These are phyloP conservation scores for Ptychodera flava DNA, from an alignment of 35 echinoderm and acorn worm genomes.

Conservation along the genomic window DNA sequence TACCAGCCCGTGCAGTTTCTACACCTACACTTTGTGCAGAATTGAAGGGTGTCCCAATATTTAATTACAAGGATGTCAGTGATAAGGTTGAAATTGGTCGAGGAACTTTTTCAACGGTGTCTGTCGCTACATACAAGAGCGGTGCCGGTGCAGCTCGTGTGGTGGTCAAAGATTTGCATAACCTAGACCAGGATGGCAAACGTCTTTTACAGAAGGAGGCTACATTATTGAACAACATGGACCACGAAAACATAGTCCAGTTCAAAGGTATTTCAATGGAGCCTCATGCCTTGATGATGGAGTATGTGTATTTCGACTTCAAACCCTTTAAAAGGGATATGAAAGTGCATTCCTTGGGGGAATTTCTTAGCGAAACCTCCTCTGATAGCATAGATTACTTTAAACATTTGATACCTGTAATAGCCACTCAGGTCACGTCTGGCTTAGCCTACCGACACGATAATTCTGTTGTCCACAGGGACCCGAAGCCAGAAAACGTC, in stretches of 20 bases:
- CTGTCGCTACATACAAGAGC: too few relatives aligned
- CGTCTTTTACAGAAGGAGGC: conserved; percentile 12
- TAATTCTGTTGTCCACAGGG: conserved; percentile 3
- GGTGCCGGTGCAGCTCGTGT: too few relatives aligned
- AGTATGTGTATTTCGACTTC: background rate
- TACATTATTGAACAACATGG: conserved; percentile 7
- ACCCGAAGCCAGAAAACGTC: conserved; percentile 19
- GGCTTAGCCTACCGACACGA: background rate
- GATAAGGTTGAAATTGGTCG: too few relatives aligned
- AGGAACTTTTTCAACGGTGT: too few relatives aligned
- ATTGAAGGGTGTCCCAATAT: too few relatives aligned
- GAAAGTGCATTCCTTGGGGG: background rate
- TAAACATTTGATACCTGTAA: background rate
- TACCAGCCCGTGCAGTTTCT: too few relatives aligned
- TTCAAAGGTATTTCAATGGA: background rate
- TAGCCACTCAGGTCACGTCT: background rate
- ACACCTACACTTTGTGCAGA: too few relatives aligned
- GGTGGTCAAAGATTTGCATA: background rate
- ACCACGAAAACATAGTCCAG: conserved; percentile 5
- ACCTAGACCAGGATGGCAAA: background rate
- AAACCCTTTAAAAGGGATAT: background rate
- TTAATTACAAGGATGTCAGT: too few relatives aligned
- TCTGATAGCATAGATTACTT: background rate
- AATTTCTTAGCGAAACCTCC: background rate
- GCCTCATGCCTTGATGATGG: background rate